phyloP scores from a whole-genome alignment of 2,888 invertebrate genomes.

The Noctua fimbriata region DNA sequence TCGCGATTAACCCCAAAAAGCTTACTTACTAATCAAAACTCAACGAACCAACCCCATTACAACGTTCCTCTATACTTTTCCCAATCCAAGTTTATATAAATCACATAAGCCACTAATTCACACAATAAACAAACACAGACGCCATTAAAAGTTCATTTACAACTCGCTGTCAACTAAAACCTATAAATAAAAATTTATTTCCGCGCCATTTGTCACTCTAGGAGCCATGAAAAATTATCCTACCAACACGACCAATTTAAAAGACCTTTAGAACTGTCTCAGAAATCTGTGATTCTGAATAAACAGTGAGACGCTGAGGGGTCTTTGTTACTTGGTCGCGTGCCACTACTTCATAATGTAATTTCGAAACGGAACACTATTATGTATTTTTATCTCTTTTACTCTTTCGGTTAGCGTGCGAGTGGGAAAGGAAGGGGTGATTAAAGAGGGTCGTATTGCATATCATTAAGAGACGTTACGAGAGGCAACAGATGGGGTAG shows the following conservation, averaged over 20 bases:
- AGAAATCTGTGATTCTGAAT: conserved; percentile 59
- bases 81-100: conserved; percentile 62
- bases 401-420: conserved; percentile 4
- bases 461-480: conserved; percentile 79
- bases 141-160: conserved; percentile 80
- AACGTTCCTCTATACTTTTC: conserved; percentile 20
- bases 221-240: conserved; percentile 77
- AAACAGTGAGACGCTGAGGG: conserved; percentile 57
- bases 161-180: conserved; percentile 76
- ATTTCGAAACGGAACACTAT: conserved; percentile 66
- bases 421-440: conserved; percentile 67
- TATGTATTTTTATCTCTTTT: conserved; percentile 55
- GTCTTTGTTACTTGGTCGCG: conserved; percentile 68
- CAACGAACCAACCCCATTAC: conserved; percentile 14
- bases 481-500: conserved; percentile 58
- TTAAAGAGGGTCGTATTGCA: conserved; percentile 82
- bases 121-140: conserved; percentile 69
- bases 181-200: conserved; percentile 78
- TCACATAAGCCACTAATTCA: conserved; percentile 70
- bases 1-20: conserved; percentile 32
- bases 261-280: conserved; percentile 65
- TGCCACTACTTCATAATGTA: conserved; percentile 69
- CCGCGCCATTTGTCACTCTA: conserved; percentile 74
- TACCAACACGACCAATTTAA: conserved; percentile 61
- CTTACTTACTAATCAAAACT: conserved; percentile 22